Evolutionary conservation across 1,140 invertebrate genomes (phyloP).

Genomic region (Rhagoletis zephyria): DNA sequence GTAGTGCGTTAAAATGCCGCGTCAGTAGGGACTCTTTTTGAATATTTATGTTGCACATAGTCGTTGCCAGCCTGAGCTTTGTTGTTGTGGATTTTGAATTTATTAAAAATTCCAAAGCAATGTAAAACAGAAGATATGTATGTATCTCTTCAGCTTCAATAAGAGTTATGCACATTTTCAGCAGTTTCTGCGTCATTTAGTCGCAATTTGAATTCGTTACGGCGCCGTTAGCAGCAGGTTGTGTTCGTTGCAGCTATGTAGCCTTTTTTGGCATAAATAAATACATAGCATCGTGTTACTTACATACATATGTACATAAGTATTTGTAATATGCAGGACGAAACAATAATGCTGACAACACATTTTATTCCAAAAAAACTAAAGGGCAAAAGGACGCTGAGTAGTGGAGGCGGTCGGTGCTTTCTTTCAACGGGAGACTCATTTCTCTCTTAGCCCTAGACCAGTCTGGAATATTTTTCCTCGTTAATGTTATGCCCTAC

Average conservation of each 20-base stretch:
- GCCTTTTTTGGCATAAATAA: too few species aligned
- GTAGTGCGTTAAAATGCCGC: conserved; percentile 16
- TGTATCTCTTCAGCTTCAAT: background rate
- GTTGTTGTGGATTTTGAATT: background rate
- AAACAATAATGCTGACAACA: background rate
- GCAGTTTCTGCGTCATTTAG: background rate
- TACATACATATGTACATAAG: background rate
- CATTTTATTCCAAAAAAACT: background rate
- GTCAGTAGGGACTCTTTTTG: background rate
- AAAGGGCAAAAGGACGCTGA: too few species aligned
- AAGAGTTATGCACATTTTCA: background rate
- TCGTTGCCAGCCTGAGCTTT: background rate
- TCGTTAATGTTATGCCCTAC: too few species aligned
- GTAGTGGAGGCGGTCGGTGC: too few species aligned
- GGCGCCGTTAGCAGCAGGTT: background rate
- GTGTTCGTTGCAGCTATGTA: background rate
- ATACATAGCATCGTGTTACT: too few species aligned
- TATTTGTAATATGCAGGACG: background rate
- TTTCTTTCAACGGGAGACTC: too few species aligned
- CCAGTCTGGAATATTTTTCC: too few species aligned
- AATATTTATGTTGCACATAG: background rate
- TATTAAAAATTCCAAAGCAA: conserved; percentile 25
- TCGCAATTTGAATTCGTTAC: background rate
- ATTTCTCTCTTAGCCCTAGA: too few species aligned
- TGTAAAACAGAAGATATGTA: background rate